These are phyloP conservation scores for Sylvia borin DNA, from an alignment of 2,797 vertebrate genomes.

Conservation along the genomic window DNA sequence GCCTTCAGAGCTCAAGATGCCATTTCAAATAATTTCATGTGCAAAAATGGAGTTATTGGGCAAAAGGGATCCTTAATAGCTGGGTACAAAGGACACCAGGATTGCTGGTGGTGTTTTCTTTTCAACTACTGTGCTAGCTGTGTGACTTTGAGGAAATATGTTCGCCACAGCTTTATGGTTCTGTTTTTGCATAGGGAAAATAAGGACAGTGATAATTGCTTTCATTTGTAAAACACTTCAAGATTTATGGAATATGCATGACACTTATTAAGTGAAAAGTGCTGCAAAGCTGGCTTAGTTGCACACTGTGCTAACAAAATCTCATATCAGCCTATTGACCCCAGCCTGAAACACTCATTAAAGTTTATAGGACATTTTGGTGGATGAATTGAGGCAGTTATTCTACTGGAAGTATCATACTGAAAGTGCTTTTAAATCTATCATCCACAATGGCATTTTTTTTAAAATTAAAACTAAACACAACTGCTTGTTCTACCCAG, in stretches of 20 bases:
- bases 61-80: neutral
- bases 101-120: neutral
- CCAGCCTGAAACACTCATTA: slow-evolving; percentile 22
- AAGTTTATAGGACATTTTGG: slow-evolving; percentile 42
- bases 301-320: neutral
- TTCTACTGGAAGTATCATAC: neutral
- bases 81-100: neutral
- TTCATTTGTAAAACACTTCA: slow-evolving; percentile 34
- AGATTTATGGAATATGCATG: slow-evolving; percentile 29
- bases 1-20: neutral
- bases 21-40: neutral
- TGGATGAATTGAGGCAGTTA: neutral
- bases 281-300: slow-evolving; percentile 30
- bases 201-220: slow-evolving; percentile 33
- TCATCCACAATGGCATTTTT: neutral
- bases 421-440: neutral
- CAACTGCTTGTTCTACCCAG: neutral
- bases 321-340: neutral
- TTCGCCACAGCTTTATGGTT: neutral
- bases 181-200: neutral
- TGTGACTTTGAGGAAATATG: neutral
- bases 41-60: neutral
- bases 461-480: neutral
- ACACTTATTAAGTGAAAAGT: slow-evolving; percentile 27
- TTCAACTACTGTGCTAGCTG: neutral